Evolutionary conservation across 2,113 vertebrate genomes (phyloP).

Genomic region (Apistogramma diplotaenia): DNA sequence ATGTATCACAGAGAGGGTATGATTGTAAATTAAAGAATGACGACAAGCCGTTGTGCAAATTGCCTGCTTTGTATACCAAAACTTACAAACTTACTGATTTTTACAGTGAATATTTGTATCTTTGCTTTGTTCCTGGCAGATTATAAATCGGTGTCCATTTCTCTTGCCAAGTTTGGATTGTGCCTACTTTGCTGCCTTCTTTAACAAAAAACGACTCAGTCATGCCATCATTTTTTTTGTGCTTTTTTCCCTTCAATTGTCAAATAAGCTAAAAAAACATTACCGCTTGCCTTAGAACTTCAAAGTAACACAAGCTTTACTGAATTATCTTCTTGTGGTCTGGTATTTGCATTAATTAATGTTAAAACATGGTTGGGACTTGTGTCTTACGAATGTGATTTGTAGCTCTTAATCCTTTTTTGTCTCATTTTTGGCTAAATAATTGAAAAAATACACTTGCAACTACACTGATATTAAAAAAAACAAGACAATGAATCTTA

Average conservation of each 20-base stretch:
- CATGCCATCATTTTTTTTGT: background rate
- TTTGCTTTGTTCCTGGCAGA: background rate
- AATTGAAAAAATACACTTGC: background rate
- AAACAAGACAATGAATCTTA: too few relatives aligned
- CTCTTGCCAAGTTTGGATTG: background rate
- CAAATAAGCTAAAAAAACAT: background rate
- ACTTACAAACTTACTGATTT: background rate
- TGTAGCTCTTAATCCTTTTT: background rate
- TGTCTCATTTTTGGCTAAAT: too few relatives aligned
- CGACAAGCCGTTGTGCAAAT: background rate
- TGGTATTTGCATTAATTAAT: background rate
- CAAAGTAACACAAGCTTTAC: too few relatives aligned
- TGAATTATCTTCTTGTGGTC: background rate
- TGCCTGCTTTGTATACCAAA: background rate
- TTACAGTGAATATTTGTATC: background rate
- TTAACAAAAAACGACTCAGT: background rate
- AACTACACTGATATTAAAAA: background rate
- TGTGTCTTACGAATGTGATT: background rate
- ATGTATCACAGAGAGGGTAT: constrained; percentile 48
- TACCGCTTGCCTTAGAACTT: background rate
- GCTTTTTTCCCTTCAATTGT: background rate
- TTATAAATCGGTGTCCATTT: background rate
- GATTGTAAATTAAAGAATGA: constrained; percentile 63
- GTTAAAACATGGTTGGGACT: background rate
- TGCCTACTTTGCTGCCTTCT: background rate